Percentiles rank a stretch among this genome's conserved stretches.
Conservation (phyloP, 2,888 invertebrate species). For the Nowickia ferox region DNA sequence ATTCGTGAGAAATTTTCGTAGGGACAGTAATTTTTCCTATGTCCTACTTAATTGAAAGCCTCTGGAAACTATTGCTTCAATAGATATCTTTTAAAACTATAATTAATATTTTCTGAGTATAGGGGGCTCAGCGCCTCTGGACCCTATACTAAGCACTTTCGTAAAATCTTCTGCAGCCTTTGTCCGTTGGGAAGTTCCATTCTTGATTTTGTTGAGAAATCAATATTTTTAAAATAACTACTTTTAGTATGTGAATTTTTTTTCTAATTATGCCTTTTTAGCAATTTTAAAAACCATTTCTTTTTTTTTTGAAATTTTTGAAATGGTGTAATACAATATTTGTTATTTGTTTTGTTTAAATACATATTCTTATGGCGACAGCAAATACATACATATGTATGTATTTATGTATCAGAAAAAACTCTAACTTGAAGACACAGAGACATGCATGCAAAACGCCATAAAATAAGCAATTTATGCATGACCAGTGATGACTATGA, state of each 20-base stretch:
- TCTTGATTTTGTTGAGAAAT: too few relatives aligned
- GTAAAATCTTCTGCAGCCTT: too few relatives aligned
- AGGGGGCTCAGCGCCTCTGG: too few relatives aligned
- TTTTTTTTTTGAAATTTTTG: background rate
- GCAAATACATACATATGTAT: slow-evolving; percentile 10
- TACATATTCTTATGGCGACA: slow-evolving; percentile 52
- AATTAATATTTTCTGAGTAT: too few relatives aligned
- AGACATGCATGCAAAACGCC: slow-evolving; percentile 37
- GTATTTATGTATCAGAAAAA: slow-evolving; percentile 12
- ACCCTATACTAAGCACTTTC: too few relatives aligned
- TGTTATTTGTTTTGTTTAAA: background rate
- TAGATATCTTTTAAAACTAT: too few relatives aligned
- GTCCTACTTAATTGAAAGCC: too few relatives aligned
- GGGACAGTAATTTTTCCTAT: too few relatives aligned
- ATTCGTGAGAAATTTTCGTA: too few relatives aligned
- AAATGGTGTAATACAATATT: slow-evolving; percentile 8
- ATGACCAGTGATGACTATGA: slow-evolving; percentile 46
- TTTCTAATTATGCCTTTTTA: background rate
- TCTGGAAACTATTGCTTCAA: too few relatives aligned
- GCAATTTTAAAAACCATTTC: background rate
- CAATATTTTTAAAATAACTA: background rate
- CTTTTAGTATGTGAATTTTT: background rate
- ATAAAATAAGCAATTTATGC: slow-evolving; percentile 50
- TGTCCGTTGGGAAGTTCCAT: too few relatives aligned
- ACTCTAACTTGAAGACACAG: background rate